These are phyloP conservation scores for Euwallacea fornicatus DNA, from an alignment of 1,140 invertebrate species.

Conservation along the genomic window DNA sequence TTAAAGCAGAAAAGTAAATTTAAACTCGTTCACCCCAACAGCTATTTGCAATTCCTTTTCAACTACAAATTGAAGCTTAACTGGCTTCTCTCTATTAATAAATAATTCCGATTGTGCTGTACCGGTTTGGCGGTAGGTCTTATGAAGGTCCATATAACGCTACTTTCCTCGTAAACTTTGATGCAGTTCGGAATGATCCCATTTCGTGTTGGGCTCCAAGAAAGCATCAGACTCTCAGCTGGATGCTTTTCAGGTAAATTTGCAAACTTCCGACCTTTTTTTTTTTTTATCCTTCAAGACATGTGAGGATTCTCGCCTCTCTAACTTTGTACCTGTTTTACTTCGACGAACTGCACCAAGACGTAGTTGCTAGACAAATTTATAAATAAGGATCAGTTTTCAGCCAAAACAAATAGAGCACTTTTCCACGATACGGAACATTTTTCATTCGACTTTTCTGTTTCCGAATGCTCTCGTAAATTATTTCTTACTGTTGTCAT, in stretches of 20 bases:
- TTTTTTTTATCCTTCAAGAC: too few relatives aligned
- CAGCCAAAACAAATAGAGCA: not conserved
- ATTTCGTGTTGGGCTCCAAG: too few relatives aligned
- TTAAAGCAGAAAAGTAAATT: not conserved
- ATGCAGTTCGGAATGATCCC: too few relatives aligned
- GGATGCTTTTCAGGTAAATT: too few relatives aligned
- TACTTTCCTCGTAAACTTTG: too few relatives aligned
- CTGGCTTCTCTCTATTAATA: not conserved
- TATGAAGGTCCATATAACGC: too few relatives aligned
- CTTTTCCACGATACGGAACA: not conserved
- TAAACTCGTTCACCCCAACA: conserved; percentile 10
- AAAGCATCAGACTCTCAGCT: too few relatives aligned
- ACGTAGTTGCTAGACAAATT: not conserved
- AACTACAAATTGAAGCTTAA: conserved; percentile 9
- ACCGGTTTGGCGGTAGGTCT: too few relatives aligned
- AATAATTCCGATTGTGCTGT: not conserved
- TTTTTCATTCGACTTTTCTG: not conserved
- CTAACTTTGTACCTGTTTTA: too few relatives aligned
- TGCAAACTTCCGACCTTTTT: too few relatives aligned
- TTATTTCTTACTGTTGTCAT: not conserved
- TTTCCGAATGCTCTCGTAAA: not conserved
- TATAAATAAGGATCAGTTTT: not conserved
- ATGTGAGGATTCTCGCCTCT: too few relatives aligned
- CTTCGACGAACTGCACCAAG: too few relatives aligned
- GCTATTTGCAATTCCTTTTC: conserved; percentile 9